Evolutionary conservation across 2,113 vertebrate species (phyloP).

Genomic region (Dromas ardeola): DNA sequence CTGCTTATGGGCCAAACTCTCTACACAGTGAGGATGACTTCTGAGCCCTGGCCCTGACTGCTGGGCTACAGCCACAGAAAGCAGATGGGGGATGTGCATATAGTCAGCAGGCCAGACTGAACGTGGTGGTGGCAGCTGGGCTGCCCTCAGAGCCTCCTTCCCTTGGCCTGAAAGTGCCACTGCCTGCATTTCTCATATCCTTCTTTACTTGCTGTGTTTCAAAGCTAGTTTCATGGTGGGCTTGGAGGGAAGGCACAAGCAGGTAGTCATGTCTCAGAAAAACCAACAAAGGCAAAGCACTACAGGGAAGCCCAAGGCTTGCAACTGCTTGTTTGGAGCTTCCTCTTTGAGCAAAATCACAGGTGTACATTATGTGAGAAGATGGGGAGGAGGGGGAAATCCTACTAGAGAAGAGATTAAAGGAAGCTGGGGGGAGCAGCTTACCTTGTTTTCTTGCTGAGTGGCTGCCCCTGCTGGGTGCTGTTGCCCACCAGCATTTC

Average conservation of each 20-base stretch:
- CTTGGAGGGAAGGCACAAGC: neutral
- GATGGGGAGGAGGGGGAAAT: neutral
- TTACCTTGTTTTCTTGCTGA: neutral
- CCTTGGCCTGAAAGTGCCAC: neutral
- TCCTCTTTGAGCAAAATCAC: neutral
- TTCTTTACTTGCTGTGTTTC: neutral
- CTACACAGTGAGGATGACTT: neutral
- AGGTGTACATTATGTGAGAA: neutral
- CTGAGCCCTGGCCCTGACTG: neutral
- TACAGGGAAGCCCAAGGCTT: neutral
- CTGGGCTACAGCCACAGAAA: neutral
- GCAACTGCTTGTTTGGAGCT: neutral
- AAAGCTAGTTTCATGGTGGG: neutral
- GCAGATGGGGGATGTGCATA: neutral
- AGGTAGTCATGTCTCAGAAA: neutral
- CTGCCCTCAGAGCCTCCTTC: accelerated
- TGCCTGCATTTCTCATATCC: neutral
- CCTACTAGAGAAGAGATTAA: neutral
- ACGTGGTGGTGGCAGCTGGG: neutral
- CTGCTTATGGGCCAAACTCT: neutral
- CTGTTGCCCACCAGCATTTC: neutral
- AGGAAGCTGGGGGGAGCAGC: neutral
- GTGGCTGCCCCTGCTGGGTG: neutral
- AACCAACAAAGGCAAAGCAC: neutral
- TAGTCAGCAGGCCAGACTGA: neutral